Base-by-base conservation (phyloP, 2,888 invertebrate species). In the Brenthis daphne region DNA sequence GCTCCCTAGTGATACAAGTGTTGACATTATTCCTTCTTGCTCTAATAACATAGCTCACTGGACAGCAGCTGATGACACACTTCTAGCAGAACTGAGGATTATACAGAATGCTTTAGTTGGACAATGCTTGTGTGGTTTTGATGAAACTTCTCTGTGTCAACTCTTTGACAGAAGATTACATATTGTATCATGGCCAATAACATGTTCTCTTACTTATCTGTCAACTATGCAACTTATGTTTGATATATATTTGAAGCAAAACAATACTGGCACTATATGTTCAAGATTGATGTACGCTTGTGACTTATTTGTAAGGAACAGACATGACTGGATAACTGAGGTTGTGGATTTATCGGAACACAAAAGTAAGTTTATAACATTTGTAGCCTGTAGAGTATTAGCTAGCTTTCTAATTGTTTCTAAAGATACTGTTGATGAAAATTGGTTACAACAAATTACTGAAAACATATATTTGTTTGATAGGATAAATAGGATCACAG, bases 391-490 rank as follows among this genome's bases (percentile, higher is more conserved):
- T 75, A 94, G 96, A 81, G 96, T 97, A 20, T 89, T 98, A 66
- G 96, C 97, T 64, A 96, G 96, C 75, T 97, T 97, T 86, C 93
- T 98, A 78, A 96, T 97, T 77, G 96, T 97, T 64, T 96, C 97
- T 33, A 96, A 97, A 85, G 96, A 96, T 77, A 96, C 96, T 67
- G 94, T 97, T 29, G 96, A 97, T 82, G 95, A 95, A 78, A 94
- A 95, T 80, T 97, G 96, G 96, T 88, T 97, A 29, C 96, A 96
- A 78, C 95, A 95, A 75, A 94, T 97, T 29, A 95, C 96, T 0
- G 95, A 96, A 79, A 96, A 96, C 81, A 91, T 96, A 69, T 95
- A 95, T 75, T 89, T 94, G 64, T 94, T 94, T 81, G 94, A 95
- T 82, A 94, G 94, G 78, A 93, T 94, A 60, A 95, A 95, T 84